Evolutionary conservation across 53 echinoderm and acorn worm genomes (phyloP).

Genomic region (Zoroaster sp.): DNA sequence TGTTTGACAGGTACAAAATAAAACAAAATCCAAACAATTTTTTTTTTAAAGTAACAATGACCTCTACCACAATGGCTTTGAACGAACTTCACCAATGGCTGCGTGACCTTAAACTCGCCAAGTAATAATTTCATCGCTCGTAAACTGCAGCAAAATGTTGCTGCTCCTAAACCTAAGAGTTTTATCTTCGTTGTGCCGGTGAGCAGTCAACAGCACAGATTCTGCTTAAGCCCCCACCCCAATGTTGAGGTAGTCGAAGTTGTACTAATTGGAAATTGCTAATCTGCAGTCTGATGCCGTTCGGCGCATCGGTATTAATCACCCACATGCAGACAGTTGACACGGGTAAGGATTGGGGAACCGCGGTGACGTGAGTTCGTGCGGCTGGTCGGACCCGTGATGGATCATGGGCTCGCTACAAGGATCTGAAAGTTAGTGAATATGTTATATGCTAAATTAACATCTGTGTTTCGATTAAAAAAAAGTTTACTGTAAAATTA

Average conservation of each 20-base stretch:
- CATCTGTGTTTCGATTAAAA: no score
- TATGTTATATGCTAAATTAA: no score
- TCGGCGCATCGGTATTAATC: background rate
- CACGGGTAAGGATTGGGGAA: constrained; percentile 1
- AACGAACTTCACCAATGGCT: background rate
- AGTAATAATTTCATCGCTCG: background rate
- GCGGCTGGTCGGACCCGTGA: background rate
- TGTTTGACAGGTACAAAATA: no score
- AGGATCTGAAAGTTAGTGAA: background rate
- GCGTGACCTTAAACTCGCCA: background rate
- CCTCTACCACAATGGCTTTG: no score
- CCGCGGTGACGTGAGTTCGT: background rate
- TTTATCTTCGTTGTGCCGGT: background rate
- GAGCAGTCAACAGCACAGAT: background rate
- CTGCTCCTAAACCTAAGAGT: background rate
- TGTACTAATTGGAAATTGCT: background rate
- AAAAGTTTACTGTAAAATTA: no score
- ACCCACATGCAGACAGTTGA: background rate
- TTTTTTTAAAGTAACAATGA: no score
- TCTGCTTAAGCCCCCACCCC: background rate
- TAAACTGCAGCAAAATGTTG: background rate
- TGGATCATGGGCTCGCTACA: background rate
- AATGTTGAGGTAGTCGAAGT: background rate
- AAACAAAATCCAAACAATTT: no score
- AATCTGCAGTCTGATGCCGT: background rate